Evolutionary conservation across 2,888 invertebrate genomes (phyloP), one percentile per base, ranked within the genome.

Genomic region (Euclidia mi): DNA sequence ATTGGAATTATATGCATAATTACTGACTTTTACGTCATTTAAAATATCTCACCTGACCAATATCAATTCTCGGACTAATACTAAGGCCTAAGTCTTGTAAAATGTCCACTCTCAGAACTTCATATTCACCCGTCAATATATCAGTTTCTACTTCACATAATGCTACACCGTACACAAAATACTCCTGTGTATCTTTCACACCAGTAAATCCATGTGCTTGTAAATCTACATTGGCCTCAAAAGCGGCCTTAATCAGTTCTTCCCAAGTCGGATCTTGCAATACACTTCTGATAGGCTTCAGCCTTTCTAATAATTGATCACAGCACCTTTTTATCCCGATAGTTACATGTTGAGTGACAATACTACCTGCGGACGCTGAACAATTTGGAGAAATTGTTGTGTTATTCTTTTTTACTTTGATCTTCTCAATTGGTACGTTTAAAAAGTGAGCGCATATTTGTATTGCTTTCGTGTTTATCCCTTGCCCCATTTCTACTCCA

Each of bases 401-500:
- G 67, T 95, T 95, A 12, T 95, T 95, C 1, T 96, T 95, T 82
- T 97, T 96, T 0, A 98, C 94, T 28, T 92, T 93, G 11, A 98
- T 91, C 84, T 95, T 93, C 0, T 95, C 95, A 40, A 97, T 52
- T 0, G 96, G 94, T 59, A 97, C 95, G 1, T 95, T 96, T 1
- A 97, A 85, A 4, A 94, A 92, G 70, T 95, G 94, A 0, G 97
- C 97, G 51, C 95, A 95, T 2, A 96, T 95, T 90, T 96, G 96
- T 3, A 95, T 95, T 0, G 95, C 95, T 95, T 96, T 89, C 1
- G 97, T 97, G 65, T 97, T 89, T 45, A 97, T 92, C 0, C 97
- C 97, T 91, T 97, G 97, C 0, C 97, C 97, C 82, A 96, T 95
- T 90, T 96, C 96, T 14, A 96, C 87, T 1, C 96, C 96, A 40